phyloP scores from a whole-genome alignment of 1,140 invertebrate species.

The Metopolophium dirhodum region DNA sequence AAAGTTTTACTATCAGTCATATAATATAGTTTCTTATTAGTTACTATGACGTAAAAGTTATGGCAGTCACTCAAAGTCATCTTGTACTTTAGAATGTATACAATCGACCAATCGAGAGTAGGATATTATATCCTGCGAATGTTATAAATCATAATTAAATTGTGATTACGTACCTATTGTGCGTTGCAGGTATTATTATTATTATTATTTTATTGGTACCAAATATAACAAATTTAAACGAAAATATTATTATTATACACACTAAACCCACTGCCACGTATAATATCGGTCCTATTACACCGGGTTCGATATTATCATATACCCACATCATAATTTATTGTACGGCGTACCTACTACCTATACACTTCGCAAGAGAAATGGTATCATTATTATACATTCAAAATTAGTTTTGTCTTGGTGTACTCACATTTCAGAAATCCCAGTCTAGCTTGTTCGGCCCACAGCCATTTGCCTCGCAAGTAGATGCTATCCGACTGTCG shows the following conservation, averaged over 20 bases:
- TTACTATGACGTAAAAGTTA: neutral
- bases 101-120: neutral
- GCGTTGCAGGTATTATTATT: neutral
- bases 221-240: neutral
- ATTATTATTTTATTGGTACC: neutral
- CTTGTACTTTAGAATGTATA: neutral
- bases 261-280: neutral
- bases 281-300: neutral
- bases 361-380: neutral
- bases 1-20: neutral
- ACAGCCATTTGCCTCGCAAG: neutral
- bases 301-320: neutral
- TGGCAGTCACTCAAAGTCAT: neutral
- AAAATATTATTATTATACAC: neutral
- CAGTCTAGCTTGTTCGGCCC: neutral
- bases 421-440: conserved; percentile 45
- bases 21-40: neutral
- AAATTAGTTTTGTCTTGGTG: neutral
- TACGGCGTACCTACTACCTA: neutral
- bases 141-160: neutral
- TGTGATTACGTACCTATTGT: too few relatives aligned
- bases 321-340: neutral
- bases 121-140: neutral
- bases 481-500: neutral
- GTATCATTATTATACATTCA: neutral